Evolutionary conservation across 2,888 invertebrate genomes (phyloP).

Genomic region (Patella ulyssiponensis): DNA sequence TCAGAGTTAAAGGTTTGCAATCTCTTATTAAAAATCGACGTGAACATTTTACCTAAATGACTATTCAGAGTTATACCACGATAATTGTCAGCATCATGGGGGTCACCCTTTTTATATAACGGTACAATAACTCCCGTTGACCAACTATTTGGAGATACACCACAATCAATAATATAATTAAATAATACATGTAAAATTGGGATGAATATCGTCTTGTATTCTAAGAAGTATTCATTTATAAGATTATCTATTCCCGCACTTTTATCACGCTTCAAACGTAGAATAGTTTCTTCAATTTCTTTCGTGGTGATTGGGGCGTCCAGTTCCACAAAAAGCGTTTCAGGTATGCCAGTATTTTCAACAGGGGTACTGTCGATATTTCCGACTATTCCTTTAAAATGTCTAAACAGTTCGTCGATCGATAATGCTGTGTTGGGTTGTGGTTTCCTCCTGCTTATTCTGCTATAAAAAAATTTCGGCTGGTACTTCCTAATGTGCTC

Average conservation of each 20-base stretch:
- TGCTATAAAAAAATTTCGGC: too few species aligned
- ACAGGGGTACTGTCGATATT: background rate
- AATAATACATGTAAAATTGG: background rate
- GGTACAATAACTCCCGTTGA: background rate
- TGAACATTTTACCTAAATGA: conserved; percentile 11
- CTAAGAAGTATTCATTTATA: background rate
- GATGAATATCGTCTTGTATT: too few species aligned
- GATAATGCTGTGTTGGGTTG: too few species aligned
- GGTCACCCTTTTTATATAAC: background rate
- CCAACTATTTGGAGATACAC: too few species aligned
- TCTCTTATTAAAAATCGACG: conserved; percentile 10
- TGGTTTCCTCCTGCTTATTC: too few species aligned
- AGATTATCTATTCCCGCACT: background rate
- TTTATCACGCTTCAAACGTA: background rate
- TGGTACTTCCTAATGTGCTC: too few species aligned
- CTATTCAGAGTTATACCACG: background rate
- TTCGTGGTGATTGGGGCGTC: too few species aligned
- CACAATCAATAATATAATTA: too few species aligned
- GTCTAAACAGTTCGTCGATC: too few species aligned
- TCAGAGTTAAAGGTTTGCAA: background rate
- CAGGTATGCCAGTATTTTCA: too few species aligned
- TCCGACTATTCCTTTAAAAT: too few species aligned
- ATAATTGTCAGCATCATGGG: background rate
- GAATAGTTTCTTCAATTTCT: background rate
- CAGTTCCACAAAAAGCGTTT: too few species aligned